phyloP scores from a whole-genome alignment of 2,888 invertebrate genomes.

The Ophion slaviceki region DNA sequence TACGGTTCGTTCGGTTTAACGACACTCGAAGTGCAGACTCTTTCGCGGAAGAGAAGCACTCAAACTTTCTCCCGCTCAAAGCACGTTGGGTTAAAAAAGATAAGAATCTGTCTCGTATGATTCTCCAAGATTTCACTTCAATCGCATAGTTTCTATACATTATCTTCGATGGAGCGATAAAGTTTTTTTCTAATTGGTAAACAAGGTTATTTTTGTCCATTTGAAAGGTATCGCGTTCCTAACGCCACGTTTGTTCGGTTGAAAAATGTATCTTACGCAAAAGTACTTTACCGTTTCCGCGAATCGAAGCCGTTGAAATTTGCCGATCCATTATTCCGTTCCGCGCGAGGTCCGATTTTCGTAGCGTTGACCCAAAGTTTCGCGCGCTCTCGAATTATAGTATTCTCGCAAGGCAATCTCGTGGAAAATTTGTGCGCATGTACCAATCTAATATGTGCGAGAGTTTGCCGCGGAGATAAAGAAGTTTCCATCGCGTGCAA shows the following conservation, averaged over 20 bases:
- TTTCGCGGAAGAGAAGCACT: slow-evolving; percentile 7
- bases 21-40: neutral
- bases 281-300: neutral
- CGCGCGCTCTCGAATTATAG: neutral
- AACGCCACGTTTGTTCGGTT: too few species aligned
- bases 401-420: slow-evolving; percentile 3
- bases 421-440: neutral
- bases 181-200: too few species aligned
- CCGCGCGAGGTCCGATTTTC: neutral
- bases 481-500: slow-evolving; percentile 50
- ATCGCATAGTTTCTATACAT: neutral
- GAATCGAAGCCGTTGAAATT: neutral
- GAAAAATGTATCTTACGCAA: too few species aligned
- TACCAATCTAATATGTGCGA: neutral
- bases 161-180: neutral
- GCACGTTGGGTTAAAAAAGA: neutral
- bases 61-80: slow-evolving; percentile 37
- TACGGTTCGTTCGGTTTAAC: slow-evolving; percentile 20
- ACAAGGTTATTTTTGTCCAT: too few species aligned
- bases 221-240: too few species aligned
- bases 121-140: neutral
- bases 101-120: slow-evolving; percentile 9
- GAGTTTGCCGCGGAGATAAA: neutral
- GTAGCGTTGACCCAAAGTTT: neutral
- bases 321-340: neutral